Percentiles rank a stretch among this genome's conserved stretches.
Conservation (phyloP, 2,797 vertebrate genomes). For the Scolopax bukidnonensis region DNA sequence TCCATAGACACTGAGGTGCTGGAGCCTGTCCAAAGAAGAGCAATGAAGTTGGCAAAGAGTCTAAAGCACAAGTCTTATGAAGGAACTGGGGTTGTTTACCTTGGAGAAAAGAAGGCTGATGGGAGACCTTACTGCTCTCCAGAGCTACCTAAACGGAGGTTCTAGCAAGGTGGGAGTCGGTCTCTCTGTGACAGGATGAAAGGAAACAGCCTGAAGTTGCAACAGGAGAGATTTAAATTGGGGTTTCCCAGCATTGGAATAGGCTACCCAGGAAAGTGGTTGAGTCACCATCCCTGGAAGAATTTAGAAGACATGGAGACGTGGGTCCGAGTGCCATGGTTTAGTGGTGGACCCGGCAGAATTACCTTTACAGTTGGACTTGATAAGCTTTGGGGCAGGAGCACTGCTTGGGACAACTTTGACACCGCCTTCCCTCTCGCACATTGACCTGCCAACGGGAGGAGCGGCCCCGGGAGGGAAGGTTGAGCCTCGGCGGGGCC, state of each 20-base stretch:
- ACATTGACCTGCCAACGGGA: fast-evolving
- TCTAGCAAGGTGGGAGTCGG: fast-evolving
- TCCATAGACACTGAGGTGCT: fast-evolving
- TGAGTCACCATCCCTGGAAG: no score
- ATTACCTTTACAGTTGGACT: neutral
- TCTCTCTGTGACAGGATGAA: fast-evolving
- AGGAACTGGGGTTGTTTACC: neutral
- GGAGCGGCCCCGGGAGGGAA: neutral
- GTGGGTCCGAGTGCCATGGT: fast-evolving
- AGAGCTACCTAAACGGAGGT: neutral
- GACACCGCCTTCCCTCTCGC: neutral
- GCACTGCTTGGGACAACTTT: fast-evolving
- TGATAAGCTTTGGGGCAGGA: neutral
- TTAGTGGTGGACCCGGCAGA: neutral
- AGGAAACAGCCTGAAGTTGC: neutral
- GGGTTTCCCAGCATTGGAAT: neutral
- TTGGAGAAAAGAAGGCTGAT: neutral
- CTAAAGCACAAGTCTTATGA: neutral
- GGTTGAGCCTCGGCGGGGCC: fast-evolving
- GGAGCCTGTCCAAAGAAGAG: neutral
- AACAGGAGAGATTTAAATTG: no score
- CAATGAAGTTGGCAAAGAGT: neutral
- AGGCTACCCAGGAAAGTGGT: neutral
- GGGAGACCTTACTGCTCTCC: fast-evolving
- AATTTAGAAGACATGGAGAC: fast-evolving